Base-by-base conservation (phyloP, 2,113 vertebrate genomes). In the Gallinago undulata region DNA sequence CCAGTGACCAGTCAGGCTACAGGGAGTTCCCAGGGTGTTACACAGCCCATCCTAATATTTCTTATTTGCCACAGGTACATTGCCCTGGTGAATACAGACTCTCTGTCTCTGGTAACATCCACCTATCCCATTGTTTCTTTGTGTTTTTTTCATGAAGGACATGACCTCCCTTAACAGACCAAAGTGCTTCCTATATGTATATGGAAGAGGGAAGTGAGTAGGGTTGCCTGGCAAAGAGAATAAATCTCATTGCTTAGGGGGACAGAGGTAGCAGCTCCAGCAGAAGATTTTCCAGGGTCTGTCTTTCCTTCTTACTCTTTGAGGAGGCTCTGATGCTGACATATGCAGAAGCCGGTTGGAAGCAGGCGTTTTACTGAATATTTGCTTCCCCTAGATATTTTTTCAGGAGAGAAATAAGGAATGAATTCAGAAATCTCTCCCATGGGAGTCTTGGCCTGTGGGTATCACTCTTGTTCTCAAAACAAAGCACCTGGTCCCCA, bases 371-470 rank as follows among this genome's bases (percentile, higher is more conserved):
- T 27, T 80, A 37, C 2, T 57, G 28, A 55, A 35, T 17, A 3
- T 81, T 74, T 67, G 5, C 7, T 56, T 33, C 19, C 22, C 28
- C 33, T 60, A 50, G 11, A n/a, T 9, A 7, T 74, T 92, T 91
- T 43, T 83, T 18, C 39, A 64, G 51, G n/a, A 51, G 11, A 68
- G 4, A 76, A 89, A 72, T 14, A 51, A 68, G 18, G 39, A 69
- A 89, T 41, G 10, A 75, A 45, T 24, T 77, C 17, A 59, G 25
- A 67, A 92, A 39, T 13, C 15, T 59, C 18, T 72, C 19, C 56
- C 1, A 2, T 2, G 4, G 22, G 10, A 4, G 1, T 55, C 10
- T 48, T 16, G 22, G 8, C 12, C 0, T 23, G 14, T 59, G 15
- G 9, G 4, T 39, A 35, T 72, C 67, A 28, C 17, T 57, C 37